These are phyloP conservation scores for Griposia aprilina DNA, from an alignment of 2,888 invertebrate genomes.

Conservation along the genomic window DNA sequence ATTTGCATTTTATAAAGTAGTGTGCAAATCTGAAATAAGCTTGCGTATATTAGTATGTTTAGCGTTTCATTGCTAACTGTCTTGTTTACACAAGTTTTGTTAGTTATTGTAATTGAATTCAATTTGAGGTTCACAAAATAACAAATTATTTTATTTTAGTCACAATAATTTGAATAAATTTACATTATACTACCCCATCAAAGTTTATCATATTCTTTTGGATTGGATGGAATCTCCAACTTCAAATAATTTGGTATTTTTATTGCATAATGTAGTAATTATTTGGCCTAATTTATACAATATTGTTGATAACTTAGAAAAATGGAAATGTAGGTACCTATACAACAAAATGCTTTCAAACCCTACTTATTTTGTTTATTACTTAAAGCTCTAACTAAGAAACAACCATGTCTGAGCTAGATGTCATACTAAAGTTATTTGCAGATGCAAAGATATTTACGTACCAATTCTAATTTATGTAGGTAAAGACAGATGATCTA, in stretches of 20 bases:
- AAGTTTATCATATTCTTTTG: not conserved
- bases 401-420: not conserved
- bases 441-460: not conserved
- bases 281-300: not conserved
- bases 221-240: not conserved
- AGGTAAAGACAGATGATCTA: not conserved
- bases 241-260: not conserved
- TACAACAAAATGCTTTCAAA: not conserved
- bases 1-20: slow-evolving; percentile 76
- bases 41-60: slow-evolving; percentile 23
- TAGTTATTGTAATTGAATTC: not conserved
- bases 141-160: not conserved
- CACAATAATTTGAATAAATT: not conserved
- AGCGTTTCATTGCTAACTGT: slow-evolving; percentile 31
- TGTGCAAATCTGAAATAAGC: slow-evolving; percentile 54
- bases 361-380: not conserved
- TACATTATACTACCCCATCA: not conserved
- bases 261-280: not conserved
- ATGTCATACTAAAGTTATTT: not conserved
- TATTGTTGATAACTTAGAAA: too few species aligned
- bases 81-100: slow-evolving; percentile 15
- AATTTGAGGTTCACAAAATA: not conserved
- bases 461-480: not conserved
- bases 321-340: too few species aligned
- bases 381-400: not conserved